Base-by-base conservation (phyloP, 2,797 vertebrate genomes). In the Bradypus variegatus region DNA sequence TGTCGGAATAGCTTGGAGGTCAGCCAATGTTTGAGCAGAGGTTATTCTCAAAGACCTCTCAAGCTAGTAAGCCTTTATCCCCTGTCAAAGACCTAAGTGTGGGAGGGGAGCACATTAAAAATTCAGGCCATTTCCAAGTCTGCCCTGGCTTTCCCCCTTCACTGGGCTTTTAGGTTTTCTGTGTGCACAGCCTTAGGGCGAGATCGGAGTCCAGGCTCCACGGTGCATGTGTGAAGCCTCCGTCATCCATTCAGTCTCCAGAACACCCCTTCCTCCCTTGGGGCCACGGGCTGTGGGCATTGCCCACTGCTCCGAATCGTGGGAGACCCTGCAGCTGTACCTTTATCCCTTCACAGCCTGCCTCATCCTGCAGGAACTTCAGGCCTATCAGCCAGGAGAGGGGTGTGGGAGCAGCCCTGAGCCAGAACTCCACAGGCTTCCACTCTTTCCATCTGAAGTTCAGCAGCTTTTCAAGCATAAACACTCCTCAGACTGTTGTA, bases 241-340 rank as follows among this genome's bases (percentile, higher is more conserved):
- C 14, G 62, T 31, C 45, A 3, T 38, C 58, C 5, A 1, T 8
- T 0, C 8, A 12, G 2, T 11, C 38, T 69, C 36, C 15, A 3
- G 25, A 70, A 31, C 3, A 2, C 29, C 16, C 16, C n/a, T 12
- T 36, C 50, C 33, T 19, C 10, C 1, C 76, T 7, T 4, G 21
- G 2, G 5, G 69, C 41, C 23, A 12, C 3, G 3, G 0, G 60
- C 4, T 7, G 0, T 1, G 36, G 60, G 10, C 1, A 5, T 41
- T 14, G 25, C 29, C 19, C 75, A 11, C 60, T 29, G 23, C 1
- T 77, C 55, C 53, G 19, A 1, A 60, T 0, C 10, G 45, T 18
- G 11, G 12, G 36, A 31, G 2, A 36, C 14, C 21, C 38, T n/a
- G 65, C 4, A 0, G 7, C 60, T 2, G 1, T 5, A 45, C 36